These are phyloP conservation scores for Miltochrista miniata DNA, from an alignment of 2,888 invertebrate species.

Conservation along the genomic window DNA sequence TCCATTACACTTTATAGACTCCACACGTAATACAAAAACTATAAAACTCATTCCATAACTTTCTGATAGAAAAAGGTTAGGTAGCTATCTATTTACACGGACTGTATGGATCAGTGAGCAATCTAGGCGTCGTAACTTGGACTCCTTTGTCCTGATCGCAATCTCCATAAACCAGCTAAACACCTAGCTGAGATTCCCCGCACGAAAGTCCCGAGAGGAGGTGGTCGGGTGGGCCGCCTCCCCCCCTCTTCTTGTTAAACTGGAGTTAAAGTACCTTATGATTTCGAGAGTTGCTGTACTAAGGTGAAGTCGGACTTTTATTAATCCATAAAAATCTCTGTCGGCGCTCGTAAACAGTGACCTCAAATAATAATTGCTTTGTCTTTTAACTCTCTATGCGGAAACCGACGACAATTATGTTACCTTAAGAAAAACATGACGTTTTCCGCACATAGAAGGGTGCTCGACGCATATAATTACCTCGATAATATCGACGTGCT, in stretches of 20 bases:
- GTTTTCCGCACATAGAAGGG: background rate
- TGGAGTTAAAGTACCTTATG: conserved; percentile 71
- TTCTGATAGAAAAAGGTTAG: conserved; percentile 49
- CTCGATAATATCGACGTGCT: conserved; percentile 8
- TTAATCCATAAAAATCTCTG: conserved; percentile 64
- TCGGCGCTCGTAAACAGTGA: conserved; percentile 46
- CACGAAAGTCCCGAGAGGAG: conserved; percentile 46
- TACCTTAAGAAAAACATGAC: conserved; percentile 18
- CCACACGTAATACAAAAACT: conserved; percentile 25
- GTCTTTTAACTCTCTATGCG: conserved; percentile 18
- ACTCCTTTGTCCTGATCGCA: conserved; percentile 80
- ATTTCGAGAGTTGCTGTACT: conserved; percentile 58
- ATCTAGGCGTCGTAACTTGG: conserved; percentile 72
- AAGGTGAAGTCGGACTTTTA: conserved; percentile 58
- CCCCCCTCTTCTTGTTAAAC: conserved; percentile 56
- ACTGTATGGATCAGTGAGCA: conserved; percentile 67
- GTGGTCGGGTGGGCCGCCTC: conserved; percentile 29
- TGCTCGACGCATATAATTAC: conserved; percentile 3
- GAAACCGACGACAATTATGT: conserved; percentile 6
- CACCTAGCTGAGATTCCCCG: conserved; percentile 75
- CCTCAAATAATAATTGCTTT: conserved; percentile 50
- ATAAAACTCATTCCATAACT: conserved; percentile 45
- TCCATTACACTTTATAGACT: conserved; percentile 9
- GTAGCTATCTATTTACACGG: conserved; percentile 49
- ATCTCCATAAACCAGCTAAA: conserved; percentile 82